Evolutionary conservation across 2,888 invertebrate species (phyloP), one percentile per base, ranked within the genome.

Genomic region (Andrena trimmerana): DNA sequence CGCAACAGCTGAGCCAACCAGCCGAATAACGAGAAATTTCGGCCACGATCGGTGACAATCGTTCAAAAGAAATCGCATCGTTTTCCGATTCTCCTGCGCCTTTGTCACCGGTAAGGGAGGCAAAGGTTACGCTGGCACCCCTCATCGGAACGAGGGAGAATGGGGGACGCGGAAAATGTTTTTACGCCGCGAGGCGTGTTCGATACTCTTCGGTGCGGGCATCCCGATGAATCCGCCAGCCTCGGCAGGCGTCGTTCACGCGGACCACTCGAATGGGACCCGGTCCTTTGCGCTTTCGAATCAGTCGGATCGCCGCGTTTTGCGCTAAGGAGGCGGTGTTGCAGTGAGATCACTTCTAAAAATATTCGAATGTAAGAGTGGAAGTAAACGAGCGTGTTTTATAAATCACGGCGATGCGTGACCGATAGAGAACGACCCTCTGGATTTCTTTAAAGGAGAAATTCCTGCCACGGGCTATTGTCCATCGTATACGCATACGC

Each of bases 401-500:
- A 5, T 20, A 31, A 54, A 62, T 29, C 16, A 48, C 16, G 13
- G 54, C 50, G 36, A 72, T 16, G 20, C n/a, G 8, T 52, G 27
- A 63, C 60, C 59, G 52, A 65, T 68, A 57, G 13, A 50, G 42
- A 66, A n/a, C 48, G 65, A 63, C 42, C 29, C 71, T 59, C 57
- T 66, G 57, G 67, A 73, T 81, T 71, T 52, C 62, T 57, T 29
- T 33, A 36, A 67, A 66, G 54, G 57, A 52, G 63, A 78, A 81
- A 59, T 71, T 68, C 29, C 74, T 24, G 63, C 48, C 59, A 31
- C 52, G 16, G 75, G 69, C 75, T 69, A 79, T 71, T 72, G 75
- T n/a, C 24, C n/a, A 10, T 20, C 54, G 8, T 57, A 57, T 31
- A 74, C 13, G 52, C 48, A 31, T 69, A 70, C 74, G 69, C 27